Evolutionary conservation across 2,113 vertebrate species (phyloP).

Genomic region (Oryzias woworae): DNA sequence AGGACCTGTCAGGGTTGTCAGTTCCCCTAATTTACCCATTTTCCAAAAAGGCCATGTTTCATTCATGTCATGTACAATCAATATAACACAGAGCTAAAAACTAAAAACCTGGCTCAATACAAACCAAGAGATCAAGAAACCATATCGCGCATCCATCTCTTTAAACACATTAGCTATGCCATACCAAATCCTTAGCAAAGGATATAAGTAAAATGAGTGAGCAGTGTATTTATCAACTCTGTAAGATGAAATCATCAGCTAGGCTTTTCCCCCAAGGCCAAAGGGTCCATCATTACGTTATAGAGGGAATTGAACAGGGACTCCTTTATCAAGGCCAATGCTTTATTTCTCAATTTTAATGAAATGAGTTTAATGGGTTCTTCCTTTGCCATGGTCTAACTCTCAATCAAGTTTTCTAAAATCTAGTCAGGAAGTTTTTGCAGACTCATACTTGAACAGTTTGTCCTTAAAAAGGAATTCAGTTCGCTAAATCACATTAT

Average conservation of each 20-base stretch:
- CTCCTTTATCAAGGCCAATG: not conserved
- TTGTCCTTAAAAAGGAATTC: not conserved
- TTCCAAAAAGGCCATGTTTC: too few relatives aligned
- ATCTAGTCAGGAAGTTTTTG: not conserved
- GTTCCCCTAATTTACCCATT: too few relatives aligned
- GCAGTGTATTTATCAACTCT: not conserved
- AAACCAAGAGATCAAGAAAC: too few relatives aligned
- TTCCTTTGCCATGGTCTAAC: not conserved
- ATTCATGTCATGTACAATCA: too few relatives aligned
- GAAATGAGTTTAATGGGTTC: not conserved
- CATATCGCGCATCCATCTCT: too few relatives aligned
- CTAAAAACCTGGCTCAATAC: too few relatives aligned
- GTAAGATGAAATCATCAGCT: not conserved
- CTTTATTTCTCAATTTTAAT: not conserved
- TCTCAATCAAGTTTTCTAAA: not conserved
- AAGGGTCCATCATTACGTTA: not conserved
- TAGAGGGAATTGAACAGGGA: not conserved
- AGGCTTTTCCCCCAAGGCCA: not conserved
- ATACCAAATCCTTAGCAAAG: not conserved
- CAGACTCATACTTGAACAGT: not conserved
- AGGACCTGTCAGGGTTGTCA: too few relatives aligned
- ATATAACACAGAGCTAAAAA: too few relatives aligned
- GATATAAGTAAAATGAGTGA: not conserved
- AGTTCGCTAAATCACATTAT: not conserved
- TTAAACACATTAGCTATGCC: too few relatives aligned